Evolutionary conservation across 2,113 vertebrate genomes (phyloP).

Genomic region (Mungos mungo): DNA sequence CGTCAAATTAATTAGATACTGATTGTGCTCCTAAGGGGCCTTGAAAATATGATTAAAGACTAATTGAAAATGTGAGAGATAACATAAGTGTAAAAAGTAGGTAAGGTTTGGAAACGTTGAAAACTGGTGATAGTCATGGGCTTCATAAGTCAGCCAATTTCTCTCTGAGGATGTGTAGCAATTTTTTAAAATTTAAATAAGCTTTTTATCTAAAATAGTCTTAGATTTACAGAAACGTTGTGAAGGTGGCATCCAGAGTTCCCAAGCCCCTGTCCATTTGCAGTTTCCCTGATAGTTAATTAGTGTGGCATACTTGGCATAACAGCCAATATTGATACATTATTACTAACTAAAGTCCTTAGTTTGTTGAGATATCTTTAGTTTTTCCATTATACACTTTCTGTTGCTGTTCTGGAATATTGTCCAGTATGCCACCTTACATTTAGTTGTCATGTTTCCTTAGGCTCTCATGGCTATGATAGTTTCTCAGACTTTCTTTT

Average conservation of each 20-base stretch:
- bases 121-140: background rate
- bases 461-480: background rate
- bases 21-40: background rate
- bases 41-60: conserved; percentile 7
- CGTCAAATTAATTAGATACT: background rate
- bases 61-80: background rate
- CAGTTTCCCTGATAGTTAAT: background rate
- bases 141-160: background rate
- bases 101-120: background rate
- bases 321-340: background rate
- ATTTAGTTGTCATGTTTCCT: background rate
- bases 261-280: background rate
- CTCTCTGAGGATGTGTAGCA: background rate
- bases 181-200: background rate
- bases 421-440: background rate
- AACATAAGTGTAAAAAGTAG: background rate
- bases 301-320: background rate
- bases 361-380: background rate
- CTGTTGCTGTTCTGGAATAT: background rate
- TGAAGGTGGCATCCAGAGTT: background rate
- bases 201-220: background rate
- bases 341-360: background rate
- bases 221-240: background rate
- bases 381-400: background rate
- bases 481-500: background rate